A percentile compares a stretch with the other conserved stretches of the same genome.
Conservation (phyloP, 2,888 invertebrate species). For the Eristalis intricaria region DNA sequence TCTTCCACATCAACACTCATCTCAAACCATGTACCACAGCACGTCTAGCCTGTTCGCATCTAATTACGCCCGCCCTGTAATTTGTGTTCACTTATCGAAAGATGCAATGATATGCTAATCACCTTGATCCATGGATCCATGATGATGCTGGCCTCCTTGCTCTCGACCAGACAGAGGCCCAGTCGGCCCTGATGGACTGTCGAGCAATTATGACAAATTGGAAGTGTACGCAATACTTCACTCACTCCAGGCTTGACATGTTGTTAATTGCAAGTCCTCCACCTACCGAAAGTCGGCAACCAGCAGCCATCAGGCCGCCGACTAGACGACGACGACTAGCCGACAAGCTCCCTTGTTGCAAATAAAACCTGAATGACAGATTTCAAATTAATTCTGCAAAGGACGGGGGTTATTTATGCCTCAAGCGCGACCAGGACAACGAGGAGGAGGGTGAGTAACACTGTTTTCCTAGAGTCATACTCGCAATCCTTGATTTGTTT, state of each 20-base stretch:
- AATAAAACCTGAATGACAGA: constrained; percentile 57
- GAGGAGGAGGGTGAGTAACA: constrained; percentile 6
- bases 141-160: neutral
- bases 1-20: no score
- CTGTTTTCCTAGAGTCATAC: constrained; percentile 51
- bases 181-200: constrained; percentile 5
- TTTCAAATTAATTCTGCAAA: constrained; percentile 56
- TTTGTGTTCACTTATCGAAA: constrained; percentile 29
- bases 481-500: constrained; percentile 63
- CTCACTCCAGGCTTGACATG: constrained; percentile 10
- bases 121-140: constrained; percentile 52
- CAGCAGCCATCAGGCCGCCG: neutral
- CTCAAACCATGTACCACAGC: no score
- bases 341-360: neutral
- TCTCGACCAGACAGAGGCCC: no score
- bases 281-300: neutral
- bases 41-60: constrained; percentile 10
- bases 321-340: neutral
- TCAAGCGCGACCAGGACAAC: neutral
- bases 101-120: constrained; percentile 55
- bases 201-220: constrained; percentile 60
- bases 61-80: constrained; percentile 41
- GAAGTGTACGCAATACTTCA: constrained; percentile 13
- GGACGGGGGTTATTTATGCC: constrained; percentile 42
- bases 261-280: constrained; percentile 49